Evolutionary conservation across 2,797 vertebrate species (phyloP).

Genomic region (Tadarida brasiliensis): DNA sequence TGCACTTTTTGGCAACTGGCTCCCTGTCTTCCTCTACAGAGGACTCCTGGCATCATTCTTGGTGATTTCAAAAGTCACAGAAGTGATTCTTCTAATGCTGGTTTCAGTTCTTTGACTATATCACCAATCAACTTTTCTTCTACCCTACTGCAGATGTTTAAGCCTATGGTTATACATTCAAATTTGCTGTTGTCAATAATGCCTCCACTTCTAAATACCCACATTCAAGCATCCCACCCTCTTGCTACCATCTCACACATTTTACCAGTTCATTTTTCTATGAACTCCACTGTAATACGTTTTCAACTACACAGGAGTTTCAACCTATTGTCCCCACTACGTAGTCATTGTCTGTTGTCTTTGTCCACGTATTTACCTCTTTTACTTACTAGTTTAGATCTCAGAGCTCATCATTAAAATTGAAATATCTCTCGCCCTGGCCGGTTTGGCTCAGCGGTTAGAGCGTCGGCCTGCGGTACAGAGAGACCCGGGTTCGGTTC

Average conservation of each 20-base stretch:
- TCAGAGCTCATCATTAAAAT: neutral
- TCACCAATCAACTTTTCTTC: neutral
- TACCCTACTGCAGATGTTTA: neutral
- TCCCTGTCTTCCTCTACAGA: neutral
- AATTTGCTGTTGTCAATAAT: neutral
- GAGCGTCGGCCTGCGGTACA: too few species aligned
- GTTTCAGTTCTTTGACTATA: neutral
- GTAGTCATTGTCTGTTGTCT: neutral
- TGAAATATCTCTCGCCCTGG: neutral
- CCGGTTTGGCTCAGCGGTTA: too few species aligned
- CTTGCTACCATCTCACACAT: neutral
- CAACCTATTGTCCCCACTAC: neutral
- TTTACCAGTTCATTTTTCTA: neutral
- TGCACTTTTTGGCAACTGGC: neutral
- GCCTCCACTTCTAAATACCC: neutral
- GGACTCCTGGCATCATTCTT: neutral
- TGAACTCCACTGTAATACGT: neutral
- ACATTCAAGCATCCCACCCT: neutral
- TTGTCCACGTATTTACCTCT: neutral
- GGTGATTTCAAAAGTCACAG: neutral
- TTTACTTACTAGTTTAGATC: neutral
- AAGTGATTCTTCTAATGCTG: neutral
- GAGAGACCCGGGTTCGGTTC: too few species aligned
- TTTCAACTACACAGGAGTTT: neutral
- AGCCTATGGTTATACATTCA: neutral